phyloP scores from a whole-genome alignment of 1,140 invertebrate genomes.

The Parapsyche elsis region DNA sequence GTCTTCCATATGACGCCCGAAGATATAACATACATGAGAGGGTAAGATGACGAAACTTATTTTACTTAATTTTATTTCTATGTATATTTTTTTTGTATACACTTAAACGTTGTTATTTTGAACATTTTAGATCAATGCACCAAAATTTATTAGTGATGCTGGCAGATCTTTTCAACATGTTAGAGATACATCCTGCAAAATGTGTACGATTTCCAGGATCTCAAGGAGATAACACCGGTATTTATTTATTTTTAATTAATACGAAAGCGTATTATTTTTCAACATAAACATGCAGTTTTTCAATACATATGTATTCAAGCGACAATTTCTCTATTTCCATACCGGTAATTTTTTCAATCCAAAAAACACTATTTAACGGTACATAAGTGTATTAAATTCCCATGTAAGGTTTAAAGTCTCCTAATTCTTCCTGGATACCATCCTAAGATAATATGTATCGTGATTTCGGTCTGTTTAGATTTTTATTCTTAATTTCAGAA shows the following conservation, averaged over 20 bases:
- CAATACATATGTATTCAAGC: too few relatives aligned
- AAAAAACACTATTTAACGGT: too few relatives aligned
- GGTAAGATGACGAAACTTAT: constrained; percentile 68
- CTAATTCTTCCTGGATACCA: too few relatives aligned
- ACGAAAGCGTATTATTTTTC: neutral
- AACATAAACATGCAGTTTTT: neutral
- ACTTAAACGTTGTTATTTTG: constrained; percentile 27
- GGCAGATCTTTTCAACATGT: constrained; percentile 94
- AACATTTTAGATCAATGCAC: constrained; percentile 83
- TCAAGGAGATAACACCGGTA: constrained; percentile 64
- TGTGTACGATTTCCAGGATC: constrained; percentile 83
- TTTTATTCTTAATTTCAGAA: too few relatives aligned
- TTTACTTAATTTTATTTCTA: constrained; percentile 23
- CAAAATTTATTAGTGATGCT: constrained; percentile 94
- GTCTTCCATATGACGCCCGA: constrained; percentile 96
- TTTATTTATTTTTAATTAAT: neutral
- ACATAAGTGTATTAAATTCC: neutral
- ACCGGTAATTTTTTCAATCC: too few relatives aligned
- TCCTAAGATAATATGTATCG: too few relatives aligned
- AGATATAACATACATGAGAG: constrained; percentile 95
- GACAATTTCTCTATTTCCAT: too few relatives aligned
- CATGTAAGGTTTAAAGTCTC: neutral
- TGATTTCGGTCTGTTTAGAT: too few relatives aligned
- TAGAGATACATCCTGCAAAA: constrained; percentile 93
- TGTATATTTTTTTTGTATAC: neutral